Base-by-base conservation (phyloP, 1,140 invertebrate genomes). In the Dermatophagoides farinae region DNA sequence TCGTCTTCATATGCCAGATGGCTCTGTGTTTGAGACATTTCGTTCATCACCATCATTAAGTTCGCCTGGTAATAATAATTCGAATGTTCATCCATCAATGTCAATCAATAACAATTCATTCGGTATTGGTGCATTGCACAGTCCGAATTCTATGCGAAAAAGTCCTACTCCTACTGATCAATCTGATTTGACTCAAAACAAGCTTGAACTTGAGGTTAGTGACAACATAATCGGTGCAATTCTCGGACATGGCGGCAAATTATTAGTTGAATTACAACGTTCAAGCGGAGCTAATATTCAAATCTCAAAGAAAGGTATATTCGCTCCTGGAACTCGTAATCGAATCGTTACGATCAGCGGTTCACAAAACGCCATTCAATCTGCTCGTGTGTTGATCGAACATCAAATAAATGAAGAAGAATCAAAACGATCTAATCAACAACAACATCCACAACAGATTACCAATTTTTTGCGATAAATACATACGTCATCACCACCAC, bases 271-370 rank as follows among this genome's bases (percentile, higher is more conserved):
- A 79, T 90, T 97, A 74, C 90, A 96, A 77, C 86, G 92, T 75
- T 79, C 86, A 72, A 92, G 86, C 72, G 88, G 89, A 71, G 89
- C 90, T 71, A 92, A 86, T 76, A 90, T 97, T 74, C 90, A 96
- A 78, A 95, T 97, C 74, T 93, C 89, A 66, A 97, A 97, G 79
- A 95, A 96, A 77, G 91, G 90, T 70, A 87, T 87, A 69, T 95
- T 89, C 77, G 87, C 87, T 68, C 89, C 90, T 65, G 88, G 90
- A 71, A 93, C 89, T 63, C 85, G 88, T 72, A 93, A 95, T 78
- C 83, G 92, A 69, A 89, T 95, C 74, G 92, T 97, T 64, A 90
- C 89, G 72, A 92, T 95, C 74, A 84, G 83, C 69, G 91, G 90
- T 73, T 81, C 81, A 68, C 80, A 82, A 66, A 82, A 80, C 75